phyloP scores from a whole-genome alignment of 2,888 invertebrate species.

The Tachina lurida region DNA sequence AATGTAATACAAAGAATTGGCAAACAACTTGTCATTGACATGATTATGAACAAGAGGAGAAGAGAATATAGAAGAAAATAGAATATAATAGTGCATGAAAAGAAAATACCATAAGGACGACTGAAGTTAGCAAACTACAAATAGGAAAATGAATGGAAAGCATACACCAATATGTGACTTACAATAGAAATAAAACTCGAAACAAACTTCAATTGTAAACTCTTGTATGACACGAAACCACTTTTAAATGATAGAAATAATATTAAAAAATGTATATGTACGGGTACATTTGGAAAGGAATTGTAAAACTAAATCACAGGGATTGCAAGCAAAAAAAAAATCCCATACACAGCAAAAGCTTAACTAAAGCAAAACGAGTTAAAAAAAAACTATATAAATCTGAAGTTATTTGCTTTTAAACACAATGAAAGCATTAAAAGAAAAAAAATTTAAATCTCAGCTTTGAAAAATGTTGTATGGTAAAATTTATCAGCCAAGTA shows the following conservation, averaged over 20 bases:
- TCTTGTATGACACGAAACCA: slow-evolving; percentile 65
- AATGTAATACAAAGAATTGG: slow-evolving; percentile 75
- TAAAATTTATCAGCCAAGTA: slow-evolving; percentile 7
- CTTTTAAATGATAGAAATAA: slow-evolving; percentile 55
- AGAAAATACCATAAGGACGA: slow-evolving; percentile 24
- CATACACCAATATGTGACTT: slow-evolving; percentile 2
- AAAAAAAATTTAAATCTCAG: slow-evolving; percentile 32
- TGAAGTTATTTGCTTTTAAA: slow-evolving; percentile 60
- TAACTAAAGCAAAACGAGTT: slow-evolving; percentile 10
- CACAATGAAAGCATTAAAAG: background rate
- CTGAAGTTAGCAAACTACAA: slow-evolving; percentile 17
- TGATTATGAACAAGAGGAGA: slow-evolving; percentile 40
- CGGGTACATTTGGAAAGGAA: background rate
- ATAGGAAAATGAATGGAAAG: slow-evolving; percentile 13
- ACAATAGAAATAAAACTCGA: slow-evolving; percentile 33
- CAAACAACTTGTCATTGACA: slow-evolving; percentile 76
- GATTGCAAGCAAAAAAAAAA: slow-evolving; percentile 42
- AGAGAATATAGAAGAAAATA: background rate
- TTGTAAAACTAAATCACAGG: slow-evolving; percentile 26
- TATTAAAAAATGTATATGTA: background rate
- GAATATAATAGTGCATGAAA: background rate
- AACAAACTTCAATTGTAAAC: slow-evolving; percentile 60
- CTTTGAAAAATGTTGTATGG: slow-evolving; percentile 40
- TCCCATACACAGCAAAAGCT: slow-evolving; percentile 12
- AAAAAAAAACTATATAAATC: slow-evolving; percentile 34